These are phyloP conservation scores for Oncorhynchus kisutch DNA, from an alignment of 2,113 vertebrate genomes.

Conservation along the genomic window DNA sequence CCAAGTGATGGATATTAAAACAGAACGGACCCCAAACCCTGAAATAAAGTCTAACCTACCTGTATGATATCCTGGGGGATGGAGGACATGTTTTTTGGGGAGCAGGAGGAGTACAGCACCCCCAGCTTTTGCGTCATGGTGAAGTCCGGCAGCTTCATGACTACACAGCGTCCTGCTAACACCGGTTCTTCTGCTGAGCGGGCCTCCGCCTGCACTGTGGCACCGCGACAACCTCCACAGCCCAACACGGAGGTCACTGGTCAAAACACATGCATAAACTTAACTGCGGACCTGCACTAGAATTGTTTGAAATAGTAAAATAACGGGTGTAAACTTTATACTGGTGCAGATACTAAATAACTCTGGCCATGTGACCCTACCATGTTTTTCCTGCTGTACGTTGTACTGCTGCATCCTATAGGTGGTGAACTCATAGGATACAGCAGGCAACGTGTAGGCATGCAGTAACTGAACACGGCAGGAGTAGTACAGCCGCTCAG, in stretches of 20 bases:
- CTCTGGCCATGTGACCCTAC: constrained; percentile 34
- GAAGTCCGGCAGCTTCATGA: constrained; percentile 75
- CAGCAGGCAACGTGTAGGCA: constrained; percentile 57
- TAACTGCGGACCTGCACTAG: no score
- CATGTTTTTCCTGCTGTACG: constrained; percentile 61
- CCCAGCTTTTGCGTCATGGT: constrained; percentile 60
- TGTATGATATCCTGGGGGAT: constrained; percentile 53
- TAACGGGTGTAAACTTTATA: no score
- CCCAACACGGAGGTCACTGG: neutral
- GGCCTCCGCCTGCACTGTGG: constrained; percentile 71
- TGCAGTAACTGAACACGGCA: constrained; percentile 56
- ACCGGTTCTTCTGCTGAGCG: constrained; percentile 63
- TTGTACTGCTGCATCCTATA: constrained; percentile 79
- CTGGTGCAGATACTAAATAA: no score
- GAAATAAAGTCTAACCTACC: constrained; percentile 41
- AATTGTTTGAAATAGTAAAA: no score
- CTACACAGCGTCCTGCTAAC: constrained; percentile 70
- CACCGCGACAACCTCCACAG: constrained; percentile 69
- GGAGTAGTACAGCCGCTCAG: constrained; percentile 34
- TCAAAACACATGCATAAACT: neutral
- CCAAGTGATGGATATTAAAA: no score
- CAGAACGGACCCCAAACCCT: no score
- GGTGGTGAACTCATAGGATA: constrained; percentile 72
- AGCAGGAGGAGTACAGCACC: constrained; percentile 69
- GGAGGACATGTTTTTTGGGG: constrained; percentile 62